Percentiles rank a stretch among this genome's conserved stretches.
These are phyloP conservation scores for Creontiades dilutus DNA, from an alignment of 2,888 invertebrate genomes.

Conservation along the genomic window DNA sequence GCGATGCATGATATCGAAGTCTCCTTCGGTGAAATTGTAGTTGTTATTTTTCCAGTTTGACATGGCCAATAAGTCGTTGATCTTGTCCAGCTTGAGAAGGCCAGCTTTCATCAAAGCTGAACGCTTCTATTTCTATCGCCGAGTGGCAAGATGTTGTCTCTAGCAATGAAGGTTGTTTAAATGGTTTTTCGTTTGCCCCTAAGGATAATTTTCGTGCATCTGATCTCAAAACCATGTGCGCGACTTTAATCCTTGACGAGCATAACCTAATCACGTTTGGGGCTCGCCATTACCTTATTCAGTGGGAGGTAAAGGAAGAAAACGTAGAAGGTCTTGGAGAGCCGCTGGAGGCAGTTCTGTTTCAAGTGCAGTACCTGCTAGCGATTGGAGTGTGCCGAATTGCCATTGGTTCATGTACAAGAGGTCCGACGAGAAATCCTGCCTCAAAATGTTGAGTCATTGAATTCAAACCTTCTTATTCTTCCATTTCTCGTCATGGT, in stretches of 20 bases:
- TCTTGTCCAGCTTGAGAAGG: too few relatives aligned
- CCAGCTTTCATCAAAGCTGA: too few relatives aligned
- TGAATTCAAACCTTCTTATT: slow-evolving; percentile 98
- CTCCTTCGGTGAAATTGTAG: too few relatives aligned
- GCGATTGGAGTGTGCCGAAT: slow-evolving; percentile 90
- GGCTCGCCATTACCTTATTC: slow-evolving; percentile 79
- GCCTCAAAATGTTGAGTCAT: slow-evolving; percentile 97
- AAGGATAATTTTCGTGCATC: slow-evolving; percentile 97
- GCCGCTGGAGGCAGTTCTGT: slow-evolving; percentile 98
- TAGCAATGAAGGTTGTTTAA: slow-evolving; percentile 82
- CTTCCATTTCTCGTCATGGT: slow-evolving; percentile 94
- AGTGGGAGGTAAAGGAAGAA: slow-evolving; percentile 68
- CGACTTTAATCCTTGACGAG: slow-evolving; percentile 89
- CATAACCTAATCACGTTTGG: slow-evolving; percentile 94
- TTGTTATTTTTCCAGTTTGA: too few relatives aligned
- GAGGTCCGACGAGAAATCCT: slow-evolving; percentile 97
- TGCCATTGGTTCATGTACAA: slow-evolving; percentile 97
- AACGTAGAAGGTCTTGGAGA: slow-evolving; percentile 81
- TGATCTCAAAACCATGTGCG: slow-evolving; percentile 88
- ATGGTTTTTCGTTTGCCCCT: slow-evolving; percentile 92
- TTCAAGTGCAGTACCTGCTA: slow-evolving; percentile 96
- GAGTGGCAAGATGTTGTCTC: too few relatives aligned
- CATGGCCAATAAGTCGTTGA: too few relatives aligned
- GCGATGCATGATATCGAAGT: too few relatives aligned
- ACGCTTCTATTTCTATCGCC: too few relatives aligned